Base-by-base conservation (phyloP, 2,797 vertebrate species). In the Silurus lanzhouensis region DNA sequence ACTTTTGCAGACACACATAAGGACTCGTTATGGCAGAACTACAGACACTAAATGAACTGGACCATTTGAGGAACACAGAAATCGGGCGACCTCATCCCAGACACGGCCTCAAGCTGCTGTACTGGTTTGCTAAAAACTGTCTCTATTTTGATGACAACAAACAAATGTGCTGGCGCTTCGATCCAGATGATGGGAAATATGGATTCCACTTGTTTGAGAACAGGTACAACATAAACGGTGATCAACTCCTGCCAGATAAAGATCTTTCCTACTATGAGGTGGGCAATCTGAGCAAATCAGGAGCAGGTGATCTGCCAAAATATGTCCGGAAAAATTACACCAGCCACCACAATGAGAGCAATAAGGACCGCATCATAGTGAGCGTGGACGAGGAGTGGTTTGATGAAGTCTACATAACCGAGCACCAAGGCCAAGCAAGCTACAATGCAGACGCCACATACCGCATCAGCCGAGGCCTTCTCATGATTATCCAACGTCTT, bases 41-140 rank as follows among this genome's bases (percentile, higher is more conserved):
- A n/a, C 0, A 4, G 17, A 77, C 75, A 10, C n/a, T 77, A 2
- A 38, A 60, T 1, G 55, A 38, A 9, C n/a, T 77, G 15, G 14
- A 19, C 0, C 1, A 19, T 1, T 13, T 81, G 78, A 2, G 2
- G 44, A 8, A 67, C 2, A 27, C 44, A 2, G 22, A 63, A 48
- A 67, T 66, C 6, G 61, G 78, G 1, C 44, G 9, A 5, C 44
- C 78, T 10, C 3, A 8, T 22, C 81, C 81, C 15, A 70, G 81
- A 60, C 81, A 82, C 8, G 81, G 81, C 13, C 81, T 82, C 27
- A 82, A 71, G 81, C 81, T 82, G 27, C 81, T 82, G 2, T 60
- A 58, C 67, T 82, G 81, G 81, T 82, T 82, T 25, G 55, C 66
- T 58, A 60, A 71, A 1, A 1, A 9, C 52, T 57, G 64, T 55